Percentiles rank a stretch among this genome's conserved stretches.
These are phyloP conservation scores for Hyperoplus lanceolatus DNA, from an alignment of 2,797 vertebrate genomes.

Conservation along the genomic window DNA sequence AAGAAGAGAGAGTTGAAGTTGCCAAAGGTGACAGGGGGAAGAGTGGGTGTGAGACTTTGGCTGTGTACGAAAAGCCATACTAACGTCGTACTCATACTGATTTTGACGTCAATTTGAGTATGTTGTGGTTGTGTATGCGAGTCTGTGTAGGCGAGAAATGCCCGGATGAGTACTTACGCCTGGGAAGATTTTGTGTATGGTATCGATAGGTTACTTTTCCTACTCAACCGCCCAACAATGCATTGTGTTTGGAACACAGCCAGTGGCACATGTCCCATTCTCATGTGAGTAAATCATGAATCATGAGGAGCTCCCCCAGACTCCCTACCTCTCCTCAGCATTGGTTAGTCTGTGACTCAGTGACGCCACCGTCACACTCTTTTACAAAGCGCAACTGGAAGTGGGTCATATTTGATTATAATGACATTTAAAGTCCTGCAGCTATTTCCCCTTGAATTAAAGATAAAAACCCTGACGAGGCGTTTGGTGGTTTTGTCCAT, in stretches of 20 bases:
- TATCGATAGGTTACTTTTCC: no score
- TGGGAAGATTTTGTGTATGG: no score
- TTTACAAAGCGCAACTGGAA: constrained; percentile 63
- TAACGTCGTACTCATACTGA: no score
- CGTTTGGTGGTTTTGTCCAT: constrained; percentile 68
- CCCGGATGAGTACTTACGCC: no score
- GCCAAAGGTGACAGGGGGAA: background rate
- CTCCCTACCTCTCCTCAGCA: constrained; percentile 23
- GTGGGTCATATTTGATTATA: constrained; percentile 86
- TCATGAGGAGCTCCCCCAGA: constrained; percentile 50
- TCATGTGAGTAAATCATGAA: constrained; percentile 43
- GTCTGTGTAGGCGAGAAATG: no score
- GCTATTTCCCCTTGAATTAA: constrained; percentile 55
- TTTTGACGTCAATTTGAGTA: no score
- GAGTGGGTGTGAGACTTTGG: background rate
- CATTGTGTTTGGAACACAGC: no score
- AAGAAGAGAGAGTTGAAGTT: background rate
- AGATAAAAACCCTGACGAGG: constrained; percentile 46
- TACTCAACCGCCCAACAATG: no score
- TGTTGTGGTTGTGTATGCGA: no score
- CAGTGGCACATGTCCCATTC: constrained; percentile 4
- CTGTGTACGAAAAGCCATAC: no score
- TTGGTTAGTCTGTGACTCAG: constrained; percentile 43
- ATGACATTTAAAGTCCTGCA: constrained; percentile 66
- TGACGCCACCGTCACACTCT: constrained; percentile 45